Conservation (phyloP, 1,140 invertebrate species). For the Battus philenor region DNA sequence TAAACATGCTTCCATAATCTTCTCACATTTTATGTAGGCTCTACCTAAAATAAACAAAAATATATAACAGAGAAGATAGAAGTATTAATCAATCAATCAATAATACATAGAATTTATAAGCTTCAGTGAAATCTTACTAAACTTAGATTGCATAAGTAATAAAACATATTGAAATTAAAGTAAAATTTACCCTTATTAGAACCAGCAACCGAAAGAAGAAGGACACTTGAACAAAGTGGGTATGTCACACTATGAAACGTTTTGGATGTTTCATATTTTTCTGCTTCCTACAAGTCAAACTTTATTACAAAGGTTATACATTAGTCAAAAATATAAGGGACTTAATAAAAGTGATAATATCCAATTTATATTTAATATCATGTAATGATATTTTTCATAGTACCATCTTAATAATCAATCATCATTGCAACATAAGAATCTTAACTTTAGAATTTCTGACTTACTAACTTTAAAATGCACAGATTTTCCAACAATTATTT, state of each 20-base stretch:
- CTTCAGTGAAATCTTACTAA: constrained; percentile 4
- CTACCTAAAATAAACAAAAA: constrained; percentile 33
- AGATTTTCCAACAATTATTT: too few relatives aligned
- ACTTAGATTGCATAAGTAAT: neutral
- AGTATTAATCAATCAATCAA: too few relatives aligned
- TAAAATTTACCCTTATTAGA: constrained; percentile 55
- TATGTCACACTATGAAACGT: constrained; percentile 41
- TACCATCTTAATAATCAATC: too few relatives aligned
- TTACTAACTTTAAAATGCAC: too few relatives aligned
- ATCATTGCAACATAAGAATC: too few relatives aligned
- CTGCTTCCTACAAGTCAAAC: constrained; percentile 46
- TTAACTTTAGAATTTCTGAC: too few relatives aligned
- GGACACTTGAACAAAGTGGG: constrained; percentile 46
- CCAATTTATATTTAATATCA: too few relatives aligned
- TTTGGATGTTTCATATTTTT: constrained; percentile 61
- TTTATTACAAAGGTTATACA: neutral
- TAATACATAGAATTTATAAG: constrained; percentile 1
- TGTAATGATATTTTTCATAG: too few relatives aligned
- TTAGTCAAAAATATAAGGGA: too few relatives aligned
- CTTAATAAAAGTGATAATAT: too few relatives aligned
- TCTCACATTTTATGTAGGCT: constrained; percentile 57
- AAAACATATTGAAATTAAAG: too few relatives aligned
- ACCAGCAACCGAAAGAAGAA: constrained; percentile 54
- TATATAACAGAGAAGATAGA: neutral
- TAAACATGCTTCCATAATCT: constrained; percentile 46